Conservation (phyloP, 2,113 vertebrate genomes). For the Tenrec ecaudatus region DNA sequence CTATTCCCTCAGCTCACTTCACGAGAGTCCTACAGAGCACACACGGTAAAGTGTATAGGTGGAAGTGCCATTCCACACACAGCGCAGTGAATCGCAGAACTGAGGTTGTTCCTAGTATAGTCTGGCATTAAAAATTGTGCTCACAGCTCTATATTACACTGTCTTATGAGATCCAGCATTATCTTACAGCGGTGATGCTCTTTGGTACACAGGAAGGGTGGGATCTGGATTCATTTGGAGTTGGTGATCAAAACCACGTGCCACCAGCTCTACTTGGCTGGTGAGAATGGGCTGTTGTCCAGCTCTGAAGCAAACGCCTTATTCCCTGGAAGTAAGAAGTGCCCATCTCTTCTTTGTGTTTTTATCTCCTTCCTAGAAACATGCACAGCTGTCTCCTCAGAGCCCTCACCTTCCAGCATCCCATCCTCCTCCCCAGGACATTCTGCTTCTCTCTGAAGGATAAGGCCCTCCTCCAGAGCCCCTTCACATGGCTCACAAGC, state of each 20-base stretch:
- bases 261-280: background rate
- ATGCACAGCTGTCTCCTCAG: too few relatives aligned
- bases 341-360: background rate
- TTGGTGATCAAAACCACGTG: background rate
- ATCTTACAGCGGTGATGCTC: background rate
- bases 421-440: background rate
- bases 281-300: background rate
- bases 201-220: background rate
- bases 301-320: background rate
- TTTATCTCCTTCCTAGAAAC: background rate
- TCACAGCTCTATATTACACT: too few relatives aligned
- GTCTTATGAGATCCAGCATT: background rate
- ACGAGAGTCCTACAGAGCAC: accelerated
- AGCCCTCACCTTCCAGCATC: too few relatives aligned
- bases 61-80: accelerated
- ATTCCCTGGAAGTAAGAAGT: background rate
- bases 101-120: background rate
- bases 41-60: background rate
- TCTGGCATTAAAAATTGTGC: background rate
- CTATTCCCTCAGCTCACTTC: too few relatives aligned
- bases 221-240: background rate
- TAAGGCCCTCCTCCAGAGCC: background rate
- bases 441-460: background rate
- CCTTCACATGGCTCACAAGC: background rate
- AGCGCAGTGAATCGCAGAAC: too few relatives aligned